A percentile compares a stretch with the other conserved stretches of the same genome.
Conservation (phyloP, 2,797 vertebrate genomes). For the Melanotaenia trifasciata region DNA sequence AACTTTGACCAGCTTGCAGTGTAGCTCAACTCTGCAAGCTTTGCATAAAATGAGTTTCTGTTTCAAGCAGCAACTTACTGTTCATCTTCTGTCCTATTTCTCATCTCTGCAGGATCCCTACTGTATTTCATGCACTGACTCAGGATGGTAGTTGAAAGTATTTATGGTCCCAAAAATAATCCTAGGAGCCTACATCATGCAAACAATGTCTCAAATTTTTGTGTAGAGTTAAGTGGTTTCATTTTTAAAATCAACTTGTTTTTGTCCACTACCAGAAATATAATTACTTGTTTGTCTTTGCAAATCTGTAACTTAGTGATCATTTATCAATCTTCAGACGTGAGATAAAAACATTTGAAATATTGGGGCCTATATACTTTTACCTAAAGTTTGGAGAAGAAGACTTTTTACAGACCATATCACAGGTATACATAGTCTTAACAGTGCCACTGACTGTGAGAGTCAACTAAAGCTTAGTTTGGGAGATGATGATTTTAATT, state of each 20-base stretch:
- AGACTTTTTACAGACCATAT: neutral
- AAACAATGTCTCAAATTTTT: slow-evolving; percentile 10
- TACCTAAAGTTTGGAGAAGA: neutral
- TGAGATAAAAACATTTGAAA: neutral
- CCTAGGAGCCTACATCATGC: neutral
- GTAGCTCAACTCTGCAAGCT: slow-evolving; percentile 34
- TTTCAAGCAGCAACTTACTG: slow-evolving; percentile 19
- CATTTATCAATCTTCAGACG: neutral
- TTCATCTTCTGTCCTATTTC: slow-evolving; percentile 7
- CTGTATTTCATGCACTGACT: slow-evolving; percentile 9
- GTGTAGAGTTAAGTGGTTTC: neutral
- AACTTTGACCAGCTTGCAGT: slow-evolving; percentile 19
- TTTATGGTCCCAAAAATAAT: neutral
- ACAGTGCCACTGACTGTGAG: neutral
- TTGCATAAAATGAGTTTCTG: slow-evolving; percentile 36
- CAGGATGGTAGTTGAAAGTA: neutral
- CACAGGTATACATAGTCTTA: slow-evolving; percentile 18
- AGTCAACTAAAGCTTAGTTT: slow-evolving; percentile 19
- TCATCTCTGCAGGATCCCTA: neutral
- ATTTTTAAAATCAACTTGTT: neutral
- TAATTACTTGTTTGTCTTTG: neutral
- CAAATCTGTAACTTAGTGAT: neutral
- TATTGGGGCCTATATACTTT: neutral
- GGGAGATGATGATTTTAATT: slow-evolving; percentile 31
- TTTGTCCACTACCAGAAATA: neutral